A percentile compares a stretch with the other conserved stretches of the same genome.
These are phyloP conservation scores for Chelonia mydas DNA, from an alignment of 2,797 vertebrate species.

Conservation along the genomic window DNA sequence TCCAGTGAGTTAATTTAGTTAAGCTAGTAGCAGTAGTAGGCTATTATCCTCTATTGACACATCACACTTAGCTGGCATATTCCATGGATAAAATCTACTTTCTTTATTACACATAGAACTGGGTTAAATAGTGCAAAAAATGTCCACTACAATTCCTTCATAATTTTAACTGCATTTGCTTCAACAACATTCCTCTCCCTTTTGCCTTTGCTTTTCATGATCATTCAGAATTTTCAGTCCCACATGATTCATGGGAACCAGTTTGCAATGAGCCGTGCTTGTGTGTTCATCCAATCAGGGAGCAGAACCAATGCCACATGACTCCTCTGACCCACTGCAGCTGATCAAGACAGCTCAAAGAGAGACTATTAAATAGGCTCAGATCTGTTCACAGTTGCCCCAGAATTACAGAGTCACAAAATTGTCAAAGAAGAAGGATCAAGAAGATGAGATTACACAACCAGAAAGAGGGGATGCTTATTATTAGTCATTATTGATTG, in stretches of 20 bases:
- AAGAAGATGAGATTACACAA: neutral
- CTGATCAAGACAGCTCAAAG: neutral
- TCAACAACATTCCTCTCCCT: neutral
- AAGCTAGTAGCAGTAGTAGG: neutral
- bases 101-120: neutral
- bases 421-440: fast-evolving
- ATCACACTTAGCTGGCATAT: neutral
- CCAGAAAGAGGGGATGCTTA: neutral
- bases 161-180: neutral
- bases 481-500: neutral
- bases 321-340: neutral
- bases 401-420: neutral
- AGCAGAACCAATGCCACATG: neutral
- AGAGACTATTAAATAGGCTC: neutral
- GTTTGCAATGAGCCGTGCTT: neutral
- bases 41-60: neutral
- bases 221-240: neutral
- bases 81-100: neutral
- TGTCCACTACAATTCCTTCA: neutral
- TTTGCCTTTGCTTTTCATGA: neutral
- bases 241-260: neutral
- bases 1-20: neutral
- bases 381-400: neutral
- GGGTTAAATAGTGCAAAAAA: neutral
- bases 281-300: neutral